These are phyloP conservation scores for Oplegnathus fasciatus DNA, from an alignment of 2,113 vertebrate species.

Conservation along the genomic window DNA sequence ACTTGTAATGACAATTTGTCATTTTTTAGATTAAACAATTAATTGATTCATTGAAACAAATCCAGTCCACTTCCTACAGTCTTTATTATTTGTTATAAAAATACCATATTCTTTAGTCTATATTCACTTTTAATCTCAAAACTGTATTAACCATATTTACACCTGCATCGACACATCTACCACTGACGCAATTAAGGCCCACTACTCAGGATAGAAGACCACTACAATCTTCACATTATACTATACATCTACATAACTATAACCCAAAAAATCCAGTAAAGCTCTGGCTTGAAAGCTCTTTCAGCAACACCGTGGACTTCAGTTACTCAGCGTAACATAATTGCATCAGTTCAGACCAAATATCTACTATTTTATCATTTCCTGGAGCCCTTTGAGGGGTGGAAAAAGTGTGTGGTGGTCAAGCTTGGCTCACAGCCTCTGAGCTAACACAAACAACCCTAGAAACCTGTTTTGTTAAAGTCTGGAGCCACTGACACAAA, in stretches of 20 bases:
- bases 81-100: background rate
- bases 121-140: background rate
- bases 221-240: background rate
- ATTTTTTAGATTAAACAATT: background rate
- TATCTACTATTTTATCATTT: background rate
- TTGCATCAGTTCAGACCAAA: background rate
- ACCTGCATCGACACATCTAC: background rate
- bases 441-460: background rate
- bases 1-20: background rate
- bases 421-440: background rate
- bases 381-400: background rate
- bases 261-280: background rate
- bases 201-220: background rate
- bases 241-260: background rate
- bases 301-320: background rate
- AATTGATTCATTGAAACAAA: background rate
- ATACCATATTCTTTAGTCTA: too few species aligned
- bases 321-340: background rate
- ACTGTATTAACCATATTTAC: background rate
- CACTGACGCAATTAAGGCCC: rapidly evolving
- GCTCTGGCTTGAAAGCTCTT: background rate
- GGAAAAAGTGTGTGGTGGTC: conserved; percentile 1
- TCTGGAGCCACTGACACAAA: background rate
- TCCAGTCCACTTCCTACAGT: background rate
- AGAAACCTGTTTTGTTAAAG: background rate